Percentiles rank a stretch among this genome's conserved stretches.
Evolutionary conservation across 2,113 vertebrate species (phyloP).

Genomic region (Sitta europaea): DNA sequence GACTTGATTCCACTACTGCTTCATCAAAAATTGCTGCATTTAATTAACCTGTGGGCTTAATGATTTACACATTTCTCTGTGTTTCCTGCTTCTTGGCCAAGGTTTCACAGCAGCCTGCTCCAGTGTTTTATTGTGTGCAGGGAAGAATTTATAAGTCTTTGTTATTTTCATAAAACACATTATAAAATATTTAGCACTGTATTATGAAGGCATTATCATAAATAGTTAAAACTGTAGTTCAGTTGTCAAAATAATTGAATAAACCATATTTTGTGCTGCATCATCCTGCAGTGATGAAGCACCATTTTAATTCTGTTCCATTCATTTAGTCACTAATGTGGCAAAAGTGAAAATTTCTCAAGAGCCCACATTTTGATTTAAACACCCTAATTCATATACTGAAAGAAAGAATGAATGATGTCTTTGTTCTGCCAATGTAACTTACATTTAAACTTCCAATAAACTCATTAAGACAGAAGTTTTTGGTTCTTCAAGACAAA

Average conservation of each 20-base stretch:
- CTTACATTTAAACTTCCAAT: neutral
- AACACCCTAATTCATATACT: neutral
- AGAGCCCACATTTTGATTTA: neutral
- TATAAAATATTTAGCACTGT: slow-evolving; percentile 7
- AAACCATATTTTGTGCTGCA: neutral
- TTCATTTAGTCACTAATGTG: neutral
- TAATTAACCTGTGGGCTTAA: neutral
- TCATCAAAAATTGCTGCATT: neutral
- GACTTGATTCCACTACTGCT: neutral
- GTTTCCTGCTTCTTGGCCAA: neutral
- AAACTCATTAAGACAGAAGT: neutral
- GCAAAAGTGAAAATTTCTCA: neutral
- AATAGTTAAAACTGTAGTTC: neutral
- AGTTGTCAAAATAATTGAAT: neutral
- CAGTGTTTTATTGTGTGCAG: neutral
- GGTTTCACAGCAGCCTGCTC: neutral
- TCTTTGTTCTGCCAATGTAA: neutral
- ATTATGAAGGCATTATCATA: neutral
- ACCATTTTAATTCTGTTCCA: neutral
- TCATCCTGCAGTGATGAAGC: neutral
- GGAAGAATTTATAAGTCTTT: neutral
- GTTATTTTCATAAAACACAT: neutral
- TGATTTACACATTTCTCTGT: neutral
- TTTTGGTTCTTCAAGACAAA: neutral
- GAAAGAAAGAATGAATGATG: neutral